Evolutionary conservation across 92 coral and sea anemone species (phyloP), one percentile per base, ranked within the genome.

Genomic region (Hydrozoanthus gracilis): DNA sequence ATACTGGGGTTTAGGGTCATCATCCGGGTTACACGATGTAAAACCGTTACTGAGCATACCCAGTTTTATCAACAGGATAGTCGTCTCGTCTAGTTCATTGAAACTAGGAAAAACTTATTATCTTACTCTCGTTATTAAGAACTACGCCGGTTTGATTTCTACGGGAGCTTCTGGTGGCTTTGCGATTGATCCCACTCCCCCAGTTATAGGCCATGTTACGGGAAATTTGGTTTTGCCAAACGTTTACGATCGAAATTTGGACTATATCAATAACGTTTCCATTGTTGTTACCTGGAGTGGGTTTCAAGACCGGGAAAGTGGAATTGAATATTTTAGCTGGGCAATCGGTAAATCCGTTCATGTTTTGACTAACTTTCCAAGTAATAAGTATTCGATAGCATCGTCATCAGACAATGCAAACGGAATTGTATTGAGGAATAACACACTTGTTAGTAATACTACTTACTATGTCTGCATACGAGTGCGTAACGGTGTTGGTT

Each of bases 281-380:
- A 88, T 96, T 71, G 78, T 93, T 18, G 93, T 92, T 7, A 73
- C 96, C 2, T 96, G 99, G 99, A 96, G 91, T 64, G 99, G 99
- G 0, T 96, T 96, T 72, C 75, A 47, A 76, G 99, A 96, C 55
- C 73, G 50, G 11, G 95, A 96, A 72, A 96, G 99, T 86, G 99
- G 98, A 8, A 79, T 96, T 18, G 86, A 83, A 64, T 49, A 89
- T 44, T 95, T 88, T 14, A 89, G 96, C 49, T 95, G 96, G 97
- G 94, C 97, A 3, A 82, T 87, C 11, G 98, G 98, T n/a, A 78
- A 83, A 50, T 82, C 90, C 50, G 52, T 78, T 5, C 79, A 79
- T 76, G 61, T 17, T 3, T 80, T 93, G 8, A 83, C 51, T 27
- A 51, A 5, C 39, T 65, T 87, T 10, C 84, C 64, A 47, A 85